Base-by-base conservation (phyloP, 2,113 vertebrate genomes). In the Mustela nigripes region DNA sequence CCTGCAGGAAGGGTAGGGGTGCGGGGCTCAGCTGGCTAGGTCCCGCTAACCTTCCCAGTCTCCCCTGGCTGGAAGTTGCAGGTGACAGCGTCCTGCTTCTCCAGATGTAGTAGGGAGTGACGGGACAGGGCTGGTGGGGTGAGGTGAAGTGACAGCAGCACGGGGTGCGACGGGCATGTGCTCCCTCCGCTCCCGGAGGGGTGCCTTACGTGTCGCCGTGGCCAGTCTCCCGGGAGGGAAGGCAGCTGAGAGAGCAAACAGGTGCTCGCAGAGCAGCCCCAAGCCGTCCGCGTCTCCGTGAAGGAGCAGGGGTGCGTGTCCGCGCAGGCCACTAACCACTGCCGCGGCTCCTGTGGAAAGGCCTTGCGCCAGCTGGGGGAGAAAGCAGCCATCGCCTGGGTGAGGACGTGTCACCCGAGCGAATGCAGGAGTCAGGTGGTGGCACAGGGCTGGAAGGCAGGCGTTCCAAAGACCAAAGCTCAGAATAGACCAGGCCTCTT, bases 381-480 rank as follows among this genome's bases (percentile, higher is more conserved):
- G 53, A 45, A 62, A 14, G 60, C 26, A 48, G 6, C 12, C 2
- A 10, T 19, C 26, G 2, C 36, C 67, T 31, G 33, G 28, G n/a
- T 62, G 45, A 91, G 42, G 82, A 26, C 65, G 4, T 6, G 6
- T 53, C 50, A 6, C 58, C 63, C 28, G 76, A 58, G 11, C 74
- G 71, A 79, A 65, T 7, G 33, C 14, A 71, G 31, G 60, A 36
- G 78, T 15, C 63, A 71, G 14, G 7, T 16, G 50, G 69, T 2
- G 1, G 42, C 39, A 18, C n/a, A 2, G 18, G n/a, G n/a, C 19
- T 0, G 2, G 42, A 31, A 89, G 92, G 48, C 67, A 28, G 48
- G 31, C 69, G 60, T 63, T 67, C 48, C 63, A 26, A 74, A 97
- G 80, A 82, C 97, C 31, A 33, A 91, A 94, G 91, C 95, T 85